Percentiles rank a stretch among this genome's conserved stretches.
phyloP scores from a whole-genome alignment of 2,113 vertebrate species.

The Archilochus colubris region DNA sequence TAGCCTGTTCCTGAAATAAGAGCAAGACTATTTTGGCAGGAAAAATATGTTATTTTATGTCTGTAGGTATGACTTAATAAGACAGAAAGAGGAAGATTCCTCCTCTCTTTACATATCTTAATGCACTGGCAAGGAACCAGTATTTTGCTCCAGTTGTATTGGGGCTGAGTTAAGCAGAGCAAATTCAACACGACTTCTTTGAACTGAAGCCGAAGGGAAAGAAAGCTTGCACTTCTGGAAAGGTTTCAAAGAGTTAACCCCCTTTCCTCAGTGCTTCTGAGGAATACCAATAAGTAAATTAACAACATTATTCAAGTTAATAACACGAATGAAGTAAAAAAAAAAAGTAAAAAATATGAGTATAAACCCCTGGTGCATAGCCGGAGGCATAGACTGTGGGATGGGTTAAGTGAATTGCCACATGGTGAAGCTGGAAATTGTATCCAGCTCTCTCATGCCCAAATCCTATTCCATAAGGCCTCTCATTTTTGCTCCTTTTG shows the following conservation, averaged over 20 bases:
- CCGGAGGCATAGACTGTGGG: background rate
- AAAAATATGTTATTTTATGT: background rate
- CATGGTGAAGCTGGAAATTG: background rate
- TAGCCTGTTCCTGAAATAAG: background rate
- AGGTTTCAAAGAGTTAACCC: background rate
- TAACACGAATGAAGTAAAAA: background rate
- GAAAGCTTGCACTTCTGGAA: background rate
- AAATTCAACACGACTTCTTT: background rate
- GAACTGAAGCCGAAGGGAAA: background rate
- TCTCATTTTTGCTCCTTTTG: background rate
- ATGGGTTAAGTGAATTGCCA: background rate
- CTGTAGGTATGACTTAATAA: background rate
- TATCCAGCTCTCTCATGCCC: background rate
- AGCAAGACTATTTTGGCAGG: background rate
- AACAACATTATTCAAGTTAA: background rate
- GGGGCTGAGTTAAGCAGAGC: background rate
- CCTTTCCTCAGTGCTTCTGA: background rate
- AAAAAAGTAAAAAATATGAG: background rate
- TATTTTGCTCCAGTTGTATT: background rate
- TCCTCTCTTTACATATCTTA: rapidly evolving
- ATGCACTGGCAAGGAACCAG: background rate
- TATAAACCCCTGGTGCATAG: background rate
- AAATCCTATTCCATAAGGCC: background rate
- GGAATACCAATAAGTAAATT: background rate
- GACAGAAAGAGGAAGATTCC: background rate